Evolutionary conservation across 2,797 vertebrate species (phyloP), one percentile per base, ranked within the genome.

Genomic region (Bufotes viridis): DNA sequence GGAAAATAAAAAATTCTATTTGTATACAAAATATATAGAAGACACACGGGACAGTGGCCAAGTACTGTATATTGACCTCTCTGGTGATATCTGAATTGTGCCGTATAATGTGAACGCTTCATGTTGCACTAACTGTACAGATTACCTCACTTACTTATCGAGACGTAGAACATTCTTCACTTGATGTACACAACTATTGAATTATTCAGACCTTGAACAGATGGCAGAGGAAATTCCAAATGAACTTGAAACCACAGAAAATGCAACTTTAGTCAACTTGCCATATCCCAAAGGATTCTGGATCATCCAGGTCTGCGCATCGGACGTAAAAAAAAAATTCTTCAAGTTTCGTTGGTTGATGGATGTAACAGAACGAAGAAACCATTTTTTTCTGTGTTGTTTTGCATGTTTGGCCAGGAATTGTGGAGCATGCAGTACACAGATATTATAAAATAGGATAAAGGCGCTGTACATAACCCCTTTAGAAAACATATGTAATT

Each of bases 101-200:
- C 20, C 65, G 70, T 82, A 76, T 18, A 34, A 87, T 78, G 49
- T 74, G 34, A 60, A 58, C 29, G 53, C 61, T 74, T 49, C 14
- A 60, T 79, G 81, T 88, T 88, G 81, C 87, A 84, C 81, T 87
- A 78, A 84, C 80, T 88, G 55, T 87, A 82, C 72, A 84, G 82
- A 72, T 84, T 80, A 84, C 75, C 81, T 88, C 51, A 78, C 61
- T 67, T 70, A 17, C 26, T 74, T 58, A 13, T 51, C 10, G 63
- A 26, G 60, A 60, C 29, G 72, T 60, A 79, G 75, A 70, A 78
- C 20, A 14, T 80, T 81, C n/a, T 78, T 82, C 49, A 57, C 58
- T 78, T 13, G 18, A 67, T 69, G 49, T 82, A 26, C 20, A 65
- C 22, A 67, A 22, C 69, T 29, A 24, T 55, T 67, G 9, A 22